Percentiles rank a stretch among this genome's conserved stretches.
Conservation (phyloP, 2,113 vertebrate species). For the Arizona elegans region DNA sequence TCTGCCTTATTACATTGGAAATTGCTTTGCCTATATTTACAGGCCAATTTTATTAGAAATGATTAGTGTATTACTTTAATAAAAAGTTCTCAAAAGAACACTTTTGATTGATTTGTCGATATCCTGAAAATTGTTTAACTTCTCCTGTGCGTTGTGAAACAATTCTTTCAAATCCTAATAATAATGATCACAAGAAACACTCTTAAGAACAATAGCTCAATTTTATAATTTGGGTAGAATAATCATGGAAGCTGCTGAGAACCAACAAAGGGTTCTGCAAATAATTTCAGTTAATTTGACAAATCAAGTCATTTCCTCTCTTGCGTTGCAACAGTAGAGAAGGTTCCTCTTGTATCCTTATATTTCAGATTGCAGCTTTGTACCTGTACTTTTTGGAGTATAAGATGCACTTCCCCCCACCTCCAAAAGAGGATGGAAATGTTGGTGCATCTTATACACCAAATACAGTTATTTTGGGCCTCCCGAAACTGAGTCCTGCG, state of each 20-base stretch:
- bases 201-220: background rate
- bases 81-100: background rate
- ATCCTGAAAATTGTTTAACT: background rate
- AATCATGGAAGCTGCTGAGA: background rate
- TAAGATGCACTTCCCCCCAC: no score
- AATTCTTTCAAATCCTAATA: background rate
- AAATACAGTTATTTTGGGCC: no score
- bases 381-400: no score
- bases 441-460: no score
- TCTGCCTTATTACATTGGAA: background rate
- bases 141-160: background rate
- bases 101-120: no score
- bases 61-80: background rate
- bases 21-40: constrained; percentile 14
- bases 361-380: background rate
- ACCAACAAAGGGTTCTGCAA: background rate
- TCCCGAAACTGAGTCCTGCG: no score
- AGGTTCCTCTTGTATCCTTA: background rate
- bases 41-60: constrained; percentile 3
- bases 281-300: background rate
- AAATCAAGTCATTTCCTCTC: background rate
- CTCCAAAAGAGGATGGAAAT: no score
- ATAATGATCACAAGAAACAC: background rate
- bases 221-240: background rate
- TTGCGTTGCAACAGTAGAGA: background rate